Evolutionary conservation across 2,113 vertebrate genomes (phyloP), one percentile per base, ranked within the genome.

Genomic region (Argyrosomus japonicus): DNA sequence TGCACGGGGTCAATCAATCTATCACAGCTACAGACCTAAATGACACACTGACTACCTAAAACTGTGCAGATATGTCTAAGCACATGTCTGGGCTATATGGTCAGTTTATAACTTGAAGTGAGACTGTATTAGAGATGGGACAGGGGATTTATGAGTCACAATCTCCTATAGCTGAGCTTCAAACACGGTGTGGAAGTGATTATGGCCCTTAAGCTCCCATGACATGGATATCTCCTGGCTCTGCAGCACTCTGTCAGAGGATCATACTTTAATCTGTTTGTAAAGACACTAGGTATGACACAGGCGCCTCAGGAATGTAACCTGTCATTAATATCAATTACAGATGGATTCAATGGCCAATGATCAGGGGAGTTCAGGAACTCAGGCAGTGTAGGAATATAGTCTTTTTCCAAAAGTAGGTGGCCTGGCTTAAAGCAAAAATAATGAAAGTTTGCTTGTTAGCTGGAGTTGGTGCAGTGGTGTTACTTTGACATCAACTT

Each of bases 121-220:
- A 83, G 84, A 88, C 84, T 83, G 80, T 67, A 84, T 86, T 71
- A 57, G 79, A 72, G 68, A 87, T 82, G 84, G 71, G 84, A 77
- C 63, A 45, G 69, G 77, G 83, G 84, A 91, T 87, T 88, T 91
- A 87, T 75, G 68, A 89, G 85, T 91, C 87, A 77, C 91, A 91
- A 84, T 90, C 89, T 75, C 87, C 77, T 87, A 84, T 82, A 89
- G 89, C 74, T 23, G 75, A 80, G 78, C 89, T 87, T 72, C 79
- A 87, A 90, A 90, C 68, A 73, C 61, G 83, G 94, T 90, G 91
- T 95, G 94, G 93, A 94, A 94, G 93, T 95, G 92, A 95, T 95
- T 95, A 95, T 78, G 81, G 91, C 64, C 79, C 82, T 91, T 95
- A 93, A 94, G 91, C 92, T 92, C 72, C 87, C 56, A 75, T 93